A percentile compares a stretch with the other conserved stretches of the same genome.
Conservation (phyloP, 2,113 vertebrate genomes). For the Eclectus roratus region DNA sequence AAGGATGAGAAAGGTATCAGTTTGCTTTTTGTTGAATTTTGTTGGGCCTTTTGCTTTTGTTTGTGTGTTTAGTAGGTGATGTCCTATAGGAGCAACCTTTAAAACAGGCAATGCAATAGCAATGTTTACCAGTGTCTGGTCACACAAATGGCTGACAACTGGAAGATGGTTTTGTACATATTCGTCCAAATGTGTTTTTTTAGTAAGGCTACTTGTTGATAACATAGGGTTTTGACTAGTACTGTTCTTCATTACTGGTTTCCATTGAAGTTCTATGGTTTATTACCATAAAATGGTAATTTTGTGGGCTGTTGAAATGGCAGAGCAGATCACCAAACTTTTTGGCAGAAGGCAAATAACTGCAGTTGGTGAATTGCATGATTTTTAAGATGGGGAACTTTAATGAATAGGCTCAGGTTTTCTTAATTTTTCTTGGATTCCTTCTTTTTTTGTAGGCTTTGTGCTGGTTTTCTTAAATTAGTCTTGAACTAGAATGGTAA, state of each 20-base stretch:
- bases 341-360: neutral
- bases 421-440: neutral
- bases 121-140: neutral
- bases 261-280: neutral
- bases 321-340: neutral
- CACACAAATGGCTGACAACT: neutral
- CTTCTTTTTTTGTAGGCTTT: neutral
- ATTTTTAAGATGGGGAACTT: neutral
- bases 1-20: conserved; percentile 86
- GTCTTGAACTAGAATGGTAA: neutral
- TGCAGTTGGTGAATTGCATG: neutral
- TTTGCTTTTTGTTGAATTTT: neutral
- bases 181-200: neutral
- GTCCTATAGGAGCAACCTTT: neutral
- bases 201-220: neutral
- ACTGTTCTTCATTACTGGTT: neutral
- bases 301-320: neutral
- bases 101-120: neutral
- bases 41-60: neutral
- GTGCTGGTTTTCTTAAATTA: neutral
- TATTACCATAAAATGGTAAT: neutral
- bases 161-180: neutral
- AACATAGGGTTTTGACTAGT: neutral
- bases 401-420: neutral
- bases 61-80: neutral